Percentiles rank a stretch among this genome's conserved stretches.
Evolutionary conservation across 1,140 invertebrate species (phyloP).

Genomic region (Calliopsis andreniformis): DNA sequence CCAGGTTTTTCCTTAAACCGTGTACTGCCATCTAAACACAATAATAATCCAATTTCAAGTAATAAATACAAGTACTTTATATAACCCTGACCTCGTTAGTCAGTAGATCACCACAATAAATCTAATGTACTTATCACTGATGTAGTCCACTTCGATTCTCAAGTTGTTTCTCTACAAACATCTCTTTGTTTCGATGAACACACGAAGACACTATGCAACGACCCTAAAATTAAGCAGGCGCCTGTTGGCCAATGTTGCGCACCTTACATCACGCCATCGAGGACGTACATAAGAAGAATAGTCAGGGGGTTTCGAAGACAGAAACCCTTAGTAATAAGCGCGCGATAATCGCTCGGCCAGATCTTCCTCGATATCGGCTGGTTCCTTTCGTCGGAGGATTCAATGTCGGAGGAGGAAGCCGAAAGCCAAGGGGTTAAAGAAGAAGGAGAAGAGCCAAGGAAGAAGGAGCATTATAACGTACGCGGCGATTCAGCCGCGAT

Average conservation of each 20-base stretch:
- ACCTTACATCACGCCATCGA: slow-evolving; percentile 7
- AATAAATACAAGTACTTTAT: too few relatives aligned
- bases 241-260: neutral
- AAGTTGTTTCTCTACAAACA: too few relatives aligned
- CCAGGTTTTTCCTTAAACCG: too few relatives aligned
- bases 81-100: too few relatives aligned
- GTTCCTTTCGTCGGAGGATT: slow-evolving; percentile 39
- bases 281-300: slow-evolving; percentile 12
- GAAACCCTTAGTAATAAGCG: slow-evolving; percentile 14
- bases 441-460: slow-evolving; percentile 45
- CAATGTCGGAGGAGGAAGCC: slow-evolving; percentile 14
- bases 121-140: too few relatives aligned
- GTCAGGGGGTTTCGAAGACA: neutral
- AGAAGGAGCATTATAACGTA: slow-evolving; percentile 58
- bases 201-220: neutral
- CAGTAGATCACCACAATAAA: too few relatives aligned
- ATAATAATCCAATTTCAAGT: too few relatives aligned
- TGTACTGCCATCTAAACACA: too few relatives aligned
- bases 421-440: slow-evolving; percentile 1
- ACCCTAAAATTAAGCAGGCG: neutral
- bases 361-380: slow-evolving; percentile 48
- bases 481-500: slow-evolving; percentile 64
- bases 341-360: slow-evolving; percentile 49
- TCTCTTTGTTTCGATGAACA: too few relatives aligned
- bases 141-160: too few relatives aligned